Base-by-base conservation (phyloP, 2,888 invertebrate genomes). In the Catocala sponsa region DNA sequence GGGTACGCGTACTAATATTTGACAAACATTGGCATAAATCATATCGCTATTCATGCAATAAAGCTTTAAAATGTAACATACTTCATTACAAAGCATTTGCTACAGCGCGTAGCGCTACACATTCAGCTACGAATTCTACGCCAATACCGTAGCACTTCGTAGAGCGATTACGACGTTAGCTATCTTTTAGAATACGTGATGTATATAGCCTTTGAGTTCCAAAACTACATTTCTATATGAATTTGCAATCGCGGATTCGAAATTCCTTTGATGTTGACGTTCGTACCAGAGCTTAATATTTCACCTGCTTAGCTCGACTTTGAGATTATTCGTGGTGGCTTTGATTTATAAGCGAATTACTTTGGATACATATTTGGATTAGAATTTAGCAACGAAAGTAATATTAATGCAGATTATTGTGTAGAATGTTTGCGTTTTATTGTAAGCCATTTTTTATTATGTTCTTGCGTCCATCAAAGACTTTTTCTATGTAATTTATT, bases 131-230 rank as follows among this genome's bases (percentile, higher is more conserved):
- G 9, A 25, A 11, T 7, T 46, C 13, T 47, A 59, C 33, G 32
- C 15, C 46, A 43, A 41, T 44, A 60, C 25, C 61, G 55, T 61
- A 61, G 61, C 61, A 59, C 41, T 6, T 9, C 55, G 61, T 55
- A 56, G 55, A 52, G 51, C 47, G 46, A 33, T 47, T 58, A 51
- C 42, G 46, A 46, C 15, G 12, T 33, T n/a, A 35, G 13, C 13
- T 53, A 9, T 42, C 55, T 51, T 52, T 56, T 33, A 55, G 55
- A 50, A 52, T 55, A 55, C 51, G 38, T 11, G 11, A 41, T 55
- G 9, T 2, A 50, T n/a, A 35, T 48, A 7, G 47, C 43, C 48
- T 55, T 54, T 55, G 55, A 50, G 41, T 44, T 50, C 7, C 11
- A 38, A 44, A 58, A 55, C 44, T 51, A 48, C 44, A 32, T 55